Evolutionary conservation across 92 coral and sea anemone genomes (phyloP), one percentile per base, ranked within the genome.

Genomic region (Paragorgia papillata): DNA sequence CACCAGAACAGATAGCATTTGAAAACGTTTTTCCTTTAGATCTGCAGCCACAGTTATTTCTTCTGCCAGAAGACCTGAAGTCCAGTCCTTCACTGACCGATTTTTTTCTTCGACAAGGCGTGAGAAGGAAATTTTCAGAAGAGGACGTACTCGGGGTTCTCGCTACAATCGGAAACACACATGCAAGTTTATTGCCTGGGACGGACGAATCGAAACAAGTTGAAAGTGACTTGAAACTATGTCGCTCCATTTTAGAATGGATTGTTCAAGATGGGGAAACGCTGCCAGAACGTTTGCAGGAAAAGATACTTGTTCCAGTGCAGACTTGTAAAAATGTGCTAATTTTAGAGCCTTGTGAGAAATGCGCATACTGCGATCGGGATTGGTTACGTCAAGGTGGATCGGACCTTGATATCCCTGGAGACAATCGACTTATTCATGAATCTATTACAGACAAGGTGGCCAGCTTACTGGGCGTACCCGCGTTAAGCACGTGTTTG

Each of bases 351-450:
- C 97, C 85, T 0, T 81, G 88, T 28, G 40, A 48, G 26, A 78
- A 89, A 41, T 85, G 91, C 37, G 87, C 93, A 13, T 92, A 78
- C 39, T 90, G 95, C 50, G 97, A 92, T 39, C 83, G 80, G 7
- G 85, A 32, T 19, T 92, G 97, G 97, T 76, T 92, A 4, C 87
- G 84, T 26, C 66, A 79, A 40, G 92, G 92, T 20, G 84, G 87
- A 1, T 44, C 62, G 10, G 86, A 86, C 37, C 59, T 66, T 51
- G 81, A 68, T 33, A 80, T 86, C 46, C 63, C 85, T 20, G 79
- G 51, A 3, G 85, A 91, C 22, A 62, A 80, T 33, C 69, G 87
- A 9, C 75, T 89, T 80, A 79, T 91, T 66, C 94, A 91, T 21
- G 87, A 89, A 29, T 61, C 82, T 28, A 85, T 91, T 18, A 82